phyloP scores from a whole-genome alignment of 2,888 invertebrate species.

The Scaptomyza tumidula region DNA sequence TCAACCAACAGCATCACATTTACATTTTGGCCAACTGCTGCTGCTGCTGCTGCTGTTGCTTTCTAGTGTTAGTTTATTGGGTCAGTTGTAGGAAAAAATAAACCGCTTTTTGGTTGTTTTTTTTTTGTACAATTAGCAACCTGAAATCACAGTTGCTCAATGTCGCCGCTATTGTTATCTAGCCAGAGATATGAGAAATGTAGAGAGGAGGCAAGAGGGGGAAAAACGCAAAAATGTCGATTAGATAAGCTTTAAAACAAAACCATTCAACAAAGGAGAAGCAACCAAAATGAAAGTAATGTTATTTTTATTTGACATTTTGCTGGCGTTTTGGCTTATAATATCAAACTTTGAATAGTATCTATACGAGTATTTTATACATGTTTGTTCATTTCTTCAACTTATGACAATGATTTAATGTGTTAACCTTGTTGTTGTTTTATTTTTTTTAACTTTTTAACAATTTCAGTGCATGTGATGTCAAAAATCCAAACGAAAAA shows the following conservation, averaged over 20 bases:
- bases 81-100: constrained; percentile 8
- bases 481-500: constrained; percentile 46
- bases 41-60: too few relatives aligned
- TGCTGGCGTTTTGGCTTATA: neutral
- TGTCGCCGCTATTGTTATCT: constrained; percentile 45
- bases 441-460: constrained; percentile 15
- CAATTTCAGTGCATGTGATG: constrained; percentile 65
- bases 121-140: constrained; percentile 30
- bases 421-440: constrained; percentile 6
- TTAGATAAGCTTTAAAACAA: constrained; percentile 42
- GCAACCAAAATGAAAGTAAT: constrained; percentile 5
- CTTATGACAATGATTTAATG: constrained; percentile 26
- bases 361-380: neutral
- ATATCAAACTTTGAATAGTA: constrained; percentile 16
- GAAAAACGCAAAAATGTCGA: constrained; percentile 19
- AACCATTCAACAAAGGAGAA: constrained; percentile 4
- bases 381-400: constrained; percentile 25
- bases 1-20: constrained; percentile 1
- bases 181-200: constrained; percentile 22
- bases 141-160: constrained; percentile 42
- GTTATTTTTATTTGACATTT: constrained; percentile 4
- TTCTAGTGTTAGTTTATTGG: constrained; percentile 2
- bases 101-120: constrained; percentile 19
- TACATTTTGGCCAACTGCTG: constrained; percentile 4
- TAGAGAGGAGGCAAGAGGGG: constrained; percentile 1